Evolutionary conservation across 2,888 invertebrate genomes (phyloP).

Genomic region (Flexamia atlantica): DNA sequence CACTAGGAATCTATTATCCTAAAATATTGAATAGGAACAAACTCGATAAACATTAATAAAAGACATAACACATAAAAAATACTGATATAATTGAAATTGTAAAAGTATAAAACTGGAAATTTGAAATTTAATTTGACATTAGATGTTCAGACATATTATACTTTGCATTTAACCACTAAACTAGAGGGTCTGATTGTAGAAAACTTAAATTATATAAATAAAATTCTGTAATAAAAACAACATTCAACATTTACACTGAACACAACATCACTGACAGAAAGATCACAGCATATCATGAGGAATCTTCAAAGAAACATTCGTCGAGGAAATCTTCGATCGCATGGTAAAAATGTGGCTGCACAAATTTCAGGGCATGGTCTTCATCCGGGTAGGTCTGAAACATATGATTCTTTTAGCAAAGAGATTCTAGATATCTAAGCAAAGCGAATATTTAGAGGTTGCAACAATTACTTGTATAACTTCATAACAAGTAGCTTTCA

Average conservation of each 20-base stretch:
- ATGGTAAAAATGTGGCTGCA: conserved; percentile 93
- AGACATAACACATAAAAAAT: conserved; percentile 3
- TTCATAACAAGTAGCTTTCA: no score
- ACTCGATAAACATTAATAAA: conserved; percentile 1
- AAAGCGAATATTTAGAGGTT: no score
- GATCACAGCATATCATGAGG: conserved; percentile 35
- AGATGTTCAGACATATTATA: background rate
- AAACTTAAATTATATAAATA: conserved; percentile 38
- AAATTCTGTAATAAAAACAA: conserved; percentile 36
- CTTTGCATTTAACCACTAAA: background rate
- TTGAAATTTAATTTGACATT: background rate
- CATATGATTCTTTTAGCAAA: conserved; percentile 48
- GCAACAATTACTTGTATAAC: no score
- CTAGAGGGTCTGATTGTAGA: background rate
- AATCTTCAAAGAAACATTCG: conserved; percentile 75
- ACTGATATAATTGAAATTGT: conserved; percentile 13
- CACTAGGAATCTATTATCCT: background rate
- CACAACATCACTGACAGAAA: conserved; percentile 21
- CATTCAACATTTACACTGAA: conserved; percentile 35
- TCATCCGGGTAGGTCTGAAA: conserved; percentile 96
- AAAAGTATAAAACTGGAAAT: conserved; percentile 1
- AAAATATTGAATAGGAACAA: conserved; percentile 9
- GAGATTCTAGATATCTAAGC: background rate
- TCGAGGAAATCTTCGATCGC: conserved; percentile 90
- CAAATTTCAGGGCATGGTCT: conserved; percentile 90